These are phyloP conservation scores for Hermaeophaga mercurialis DNA, from an alignment of 2,888 invertebrate species.

Conservation along the genomic window DNA sequence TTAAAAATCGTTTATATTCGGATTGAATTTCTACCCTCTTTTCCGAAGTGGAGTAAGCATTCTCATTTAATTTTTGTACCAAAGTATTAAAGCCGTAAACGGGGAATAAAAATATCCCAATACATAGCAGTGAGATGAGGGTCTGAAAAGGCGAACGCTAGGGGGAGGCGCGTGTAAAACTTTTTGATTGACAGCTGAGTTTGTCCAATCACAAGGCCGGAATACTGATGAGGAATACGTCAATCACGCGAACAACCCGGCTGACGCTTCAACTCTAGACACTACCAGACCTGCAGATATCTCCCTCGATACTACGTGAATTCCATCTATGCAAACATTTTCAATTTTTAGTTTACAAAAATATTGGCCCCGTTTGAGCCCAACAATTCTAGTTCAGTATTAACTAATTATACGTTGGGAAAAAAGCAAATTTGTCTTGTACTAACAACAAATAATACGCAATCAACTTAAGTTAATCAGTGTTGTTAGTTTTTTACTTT, in stretches of 20 bases:
- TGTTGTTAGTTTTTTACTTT: too few species aligned
- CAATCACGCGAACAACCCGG: conserved; percentile 63
- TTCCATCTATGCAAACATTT: conserved; percentile 4
- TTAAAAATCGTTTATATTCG: conserved; percentile 59
- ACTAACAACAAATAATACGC: too few species aligned
- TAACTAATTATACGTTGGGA: too few species aligned
- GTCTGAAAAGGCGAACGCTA: conserved; percentile 37
- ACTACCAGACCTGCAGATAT: conserved; percentile 27
- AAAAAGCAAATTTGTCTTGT: too few species aligned
- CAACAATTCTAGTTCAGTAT: too few species aligned
- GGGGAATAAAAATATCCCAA: conserved; percentile 58
- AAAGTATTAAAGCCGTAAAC: conserved; percentile 54
- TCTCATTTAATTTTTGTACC: conserved; percentile 52
- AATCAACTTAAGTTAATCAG: too few species aligned
- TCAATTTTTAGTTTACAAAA: neutral
- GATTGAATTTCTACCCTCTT: conserved; percentile 56
- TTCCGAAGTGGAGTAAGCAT: conserved; percentile 36
- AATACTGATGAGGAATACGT: conserved; percentile 78
- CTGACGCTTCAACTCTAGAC: conserved; percentile 29
- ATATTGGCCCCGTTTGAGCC: too few species aligned
- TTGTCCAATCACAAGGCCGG: conserved; percentile 77
- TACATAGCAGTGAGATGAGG: conserved; percentile 51
- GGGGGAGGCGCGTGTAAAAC: conserved; percentile 58
- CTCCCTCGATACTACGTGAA: conserved; percentile 22
- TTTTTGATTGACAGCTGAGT: conserved; percentile 81